phyloP scores from a whole-genome alignment of 2,888 invertebrate genomes.

The Drosophila neotestacea region DNA sequence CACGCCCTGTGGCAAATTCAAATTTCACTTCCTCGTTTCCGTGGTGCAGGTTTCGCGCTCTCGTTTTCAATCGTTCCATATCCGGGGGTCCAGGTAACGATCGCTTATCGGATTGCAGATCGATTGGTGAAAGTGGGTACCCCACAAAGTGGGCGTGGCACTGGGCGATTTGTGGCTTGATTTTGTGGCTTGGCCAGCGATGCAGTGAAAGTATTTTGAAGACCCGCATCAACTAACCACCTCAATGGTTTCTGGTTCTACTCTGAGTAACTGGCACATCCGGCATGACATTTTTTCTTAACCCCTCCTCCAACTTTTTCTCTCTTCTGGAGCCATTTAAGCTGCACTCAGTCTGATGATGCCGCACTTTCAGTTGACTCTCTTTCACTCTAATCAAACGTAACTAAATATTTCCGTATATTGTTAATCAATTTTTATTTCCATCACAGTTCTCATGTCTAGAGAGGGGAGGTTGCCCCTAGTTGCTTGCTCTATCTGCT shows the following conservation, averaged over 20 bases:
- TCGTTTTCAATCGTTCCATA: constrained; percentile 30
- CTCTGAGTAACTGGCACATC: constrained; percentile 62
- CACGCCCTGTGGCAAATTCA: constrained; percentile 73
- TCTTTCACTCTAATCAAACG: constrained; percentile 54
- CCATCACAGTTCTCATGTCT: not conserved
- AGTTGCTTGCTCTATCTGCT: constrained; percentile 7
- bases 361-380: constrained; percentile 40
- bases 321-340: constrained; percentile 43
- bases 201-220: constrained; percentile 47
- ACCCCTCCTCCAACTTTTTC: constrained; percentile 9
- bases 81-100: constrained; percentile 64
- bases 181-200: constrained; percentile 27
- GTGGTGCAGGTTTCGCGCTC: constrained; percentile 57
- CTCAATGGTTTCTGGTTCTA: constrained; percentile 36
- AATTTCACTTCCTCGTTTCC: constrained; percentile 72
- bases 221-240: constrained; percentile 62
- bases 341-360: constrained; percentile 40
- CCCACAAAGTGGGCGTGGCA: constrained; percentile 39
- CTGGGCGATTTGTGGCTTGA: constrained; percentile 28
- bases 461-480: constrained; percentile 10
- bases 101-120: constrained; percentile 75
- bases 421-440: constrained; percentile 70
- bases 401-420: constrained; percentile 78
- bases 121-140: constrained; percentile 47
- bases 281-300: constrained; percentile 59